phyloP scores from a whole-genome alignment of 1,140 invertebrate genomes.

The Planococcus citri region DNA sequence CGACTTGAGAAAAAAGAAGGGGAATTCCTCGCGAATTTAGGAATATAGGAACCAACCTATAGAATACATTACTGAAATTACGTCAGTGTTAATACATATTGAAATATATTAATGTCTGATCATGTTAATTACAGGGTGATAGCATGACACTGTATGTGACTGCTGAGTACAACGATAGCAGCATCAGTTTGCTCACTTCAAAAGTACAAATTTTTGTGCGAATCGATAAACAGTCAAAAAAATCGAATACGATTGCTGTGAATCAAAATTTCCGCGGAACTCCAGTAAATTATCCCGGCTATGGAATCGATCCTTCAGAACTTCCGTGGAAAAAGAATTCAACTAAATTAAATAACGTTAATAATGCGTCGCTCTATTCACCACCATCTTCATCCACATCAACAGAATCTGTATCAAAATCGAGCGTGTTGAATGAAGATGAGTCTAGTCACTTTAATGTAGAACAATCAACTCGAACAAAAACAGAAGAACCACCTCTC shows the following conservation, averaged over 20 bases:
- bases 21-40: too few relatives aligned
- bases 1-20: too few relatives aligned
- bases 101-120: too few relatives aligned
- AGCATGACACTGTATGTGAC: too few relatives aligned
- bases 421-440: neutral
- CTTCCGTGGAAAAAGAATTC: neutral
- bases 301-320: neutral
- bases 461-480: neutral
- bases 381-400: neutral
- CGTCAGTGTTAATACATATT: too few relatives aligned
- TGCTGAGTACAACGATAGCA: too few relatives aligned
- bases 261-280: neutral
- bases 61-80: too few relatives aligned
- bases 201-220: neutral
- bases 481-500: neutral
- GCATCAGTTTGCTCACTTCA: too few relatives aligned
- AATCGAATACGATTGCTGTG: neutral
- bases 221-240: neutral
- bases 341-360: neutral
- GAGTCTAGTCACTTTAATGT: neutral
- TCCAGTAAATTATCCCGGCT: neutral
- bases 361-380: neutral
- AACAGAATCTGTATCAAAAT: neutral
- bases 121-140: too few relatives aligned
- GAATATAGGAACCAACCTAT: too few relatives aligned